Evolutionary conservation across 2,888 invertebrate species (phyloP).

Genomic region (Sinopyrophorus schimmeli): DNA sequence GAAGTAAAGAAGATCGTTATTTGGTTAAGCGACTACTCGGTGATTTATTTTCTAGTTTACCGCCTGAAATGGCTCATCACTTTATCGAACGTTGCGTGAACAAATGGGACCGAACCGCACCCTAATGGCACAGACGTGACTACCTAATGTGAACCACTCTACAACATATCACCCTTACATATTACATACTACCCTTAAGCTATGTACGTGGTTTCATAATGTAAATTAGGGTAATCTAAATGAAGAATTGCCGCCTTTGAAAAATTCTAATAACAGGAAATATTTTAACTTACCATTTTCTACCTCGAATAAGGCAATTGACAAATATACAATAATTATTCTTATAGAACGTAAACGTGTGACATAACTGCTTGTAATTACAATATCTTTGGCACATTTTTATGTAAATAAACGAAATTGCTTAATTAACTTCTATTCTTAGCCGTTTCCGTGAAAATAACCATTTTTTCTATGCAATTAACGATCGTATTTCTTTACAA

Average conservation of each 20-base stretch:
- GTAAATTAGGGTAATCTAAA: conserved; percentile 31
- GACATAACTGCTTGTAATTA: conserved; percentile 12
- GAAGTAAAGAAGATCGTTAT: too few species aligned
- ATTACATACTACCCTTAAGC: conserved; percentile 33
- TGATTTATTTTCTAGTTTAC: conserved; percentile 45
- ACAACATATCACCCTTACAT: conserved; percentile 36
- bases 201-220: conserved; percentile 34
- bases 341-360: conserved; percentile 1
- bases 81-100: conserved; percentile 45
- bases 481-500: not conserved
- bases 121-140: conserved; percentile 46
- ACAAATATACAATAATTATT: too few species aligned
- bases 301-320: too few species aligned
- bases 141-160: conserved; percentile 42
- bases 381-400: conserved; percentile 10
- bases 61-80: conserved; percentile 40
- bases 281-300: too few species aligned
- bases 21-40: conserved; percentile 36
- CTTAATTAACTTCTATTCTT: conserved; percentile 14
- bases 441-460: conserved; percentile 13
- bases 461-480: conserved; percentile 12
- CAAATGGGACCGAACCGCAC: conserved; percentile 45
- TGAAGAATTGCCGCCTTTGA: conserved; percentile 15
- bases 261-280: too few species aligned
- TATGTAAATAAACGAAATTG: conserved; percentile 17